These are phyloP conservation scores for Lypha dubia DNA, from an alignment of 2,888 invertebrate genomes.

Conservation along the genomic window DNA sequence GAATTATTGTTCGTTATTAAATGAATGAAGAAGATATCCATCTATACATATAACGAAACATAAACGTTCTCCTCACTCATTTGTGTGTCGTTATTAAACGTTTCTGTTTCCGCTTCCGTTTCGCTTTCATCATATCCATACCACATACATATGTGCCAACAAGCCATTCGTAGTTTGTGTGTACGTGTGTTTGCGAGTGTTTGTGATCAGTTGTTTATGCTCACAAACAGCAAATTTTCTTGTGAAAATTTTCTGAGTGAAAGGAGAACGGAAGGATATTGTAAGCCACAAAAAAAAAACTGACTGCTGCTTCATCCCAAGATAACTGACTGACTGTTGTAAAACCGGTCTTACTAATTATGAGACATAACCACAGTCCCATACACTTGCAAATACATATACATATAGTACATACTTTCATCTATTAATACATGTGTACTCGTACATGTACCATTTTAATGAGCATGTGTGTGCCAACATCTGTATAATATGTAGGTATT, in stretches of 20 bases:
- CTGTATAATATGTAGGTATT: no score
- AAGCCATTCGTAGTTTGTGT: no score
- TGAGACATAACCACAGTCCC: not conserved
- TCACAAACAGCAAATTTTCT: not conserved
- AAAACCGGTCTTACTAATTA: no score
- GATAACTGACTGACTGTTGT: no score
- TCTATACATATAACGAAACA: not conserved
- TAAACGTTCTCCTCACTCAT: conserved; percentile 24
- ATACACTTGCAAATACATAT: no score
- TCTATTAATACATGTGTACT: not conserved
- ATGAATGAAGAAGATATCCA: conserved; percentile 43
- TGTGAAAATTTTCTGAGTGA: not conserved
- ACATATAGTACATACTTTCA: not conserved
- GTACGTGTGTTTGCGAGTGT: not conserved
- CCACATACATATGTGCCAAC: not conserved
- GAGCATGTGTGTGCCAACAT: not conserved
- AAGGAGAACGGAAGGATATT: not conserved
- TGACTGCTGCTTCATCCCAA: no score
- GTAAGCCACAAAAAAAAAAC: no score
- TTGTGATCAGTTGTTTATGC: not conserved
- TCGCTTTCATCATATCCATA: conserved; percentile 46
- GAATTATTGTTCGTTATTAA: conserved; percentile 30
- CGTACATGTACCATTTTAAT: not conserved
- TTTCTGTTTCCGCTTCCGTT: conserved; percentile 67
- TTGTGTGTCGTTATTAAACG: conserved; percentile 50